A percentile compares a stretch with the other conserved stretches of the same genome.
These are phyloP conservation scores for Cyprinodon brontotheroides DNA, from an alignment of 2,113 vertebrate species.

Conservation along the genomic window DNA sequence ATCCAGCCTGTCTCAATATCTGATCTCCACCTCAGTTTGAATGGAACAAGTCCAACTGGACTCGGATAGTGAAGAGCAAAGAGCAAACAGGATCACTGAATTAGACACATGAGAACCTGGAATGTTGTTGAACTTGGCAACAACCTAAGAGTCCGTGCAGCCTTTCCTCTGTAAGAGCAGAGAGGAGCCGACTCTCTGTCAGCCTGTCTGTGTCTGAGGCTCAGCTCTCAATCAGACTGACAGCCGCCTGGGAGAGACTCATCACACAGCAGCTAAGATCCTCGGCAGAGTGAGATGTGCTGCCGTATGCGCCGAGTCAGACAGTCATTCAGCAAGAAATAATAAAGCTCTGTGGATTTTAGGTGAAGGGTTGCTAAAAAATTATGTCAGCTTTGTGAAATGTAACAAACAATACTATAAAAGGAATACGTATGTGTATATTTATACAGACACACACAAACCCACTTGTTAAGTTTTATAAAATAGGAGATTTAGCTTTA, in stretches of 20 bases:
- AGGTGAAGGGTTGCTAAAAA: not conserved
- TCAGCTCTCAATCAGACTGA: not conserved
- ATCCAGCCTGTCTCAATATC: not conserved
- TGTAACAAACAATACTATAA: not conserved
- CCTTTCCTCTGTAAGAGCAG: not conserved
- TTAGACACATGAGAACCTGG: not conserved
- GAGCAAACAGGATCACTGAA: not conserved
- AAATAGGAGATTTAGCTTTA: no score
- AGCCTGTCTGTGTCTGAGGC: not conserved
- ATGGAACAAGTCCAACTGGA: no score
- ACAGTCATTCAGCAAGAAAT: not conserved
- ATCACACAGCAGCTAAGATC: not conserved
- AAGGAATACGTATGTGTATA: no score
- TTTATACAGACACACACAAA: no score
- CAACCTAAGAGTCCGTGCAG: not conserved
- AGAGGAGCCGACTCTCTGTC: not conserved
- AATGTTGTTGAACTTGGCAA: not conserved
- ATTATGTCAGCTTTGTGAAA: not conserved
- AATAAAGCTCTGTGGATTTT: not conserved
- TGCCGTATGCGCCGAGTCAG: not conserved
- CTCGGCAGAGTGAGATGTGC: not conserved
- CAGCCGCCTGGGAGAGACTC: not conserved
- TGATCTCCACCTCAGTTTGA: not conserved
- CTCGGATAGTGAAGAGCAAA: not conserved
- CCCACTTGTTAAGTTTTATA: no score